Base-by-base conservation (phyloP, 2,113 vertebrate genomes). In the Peromyscus maniculatus region DNA sequence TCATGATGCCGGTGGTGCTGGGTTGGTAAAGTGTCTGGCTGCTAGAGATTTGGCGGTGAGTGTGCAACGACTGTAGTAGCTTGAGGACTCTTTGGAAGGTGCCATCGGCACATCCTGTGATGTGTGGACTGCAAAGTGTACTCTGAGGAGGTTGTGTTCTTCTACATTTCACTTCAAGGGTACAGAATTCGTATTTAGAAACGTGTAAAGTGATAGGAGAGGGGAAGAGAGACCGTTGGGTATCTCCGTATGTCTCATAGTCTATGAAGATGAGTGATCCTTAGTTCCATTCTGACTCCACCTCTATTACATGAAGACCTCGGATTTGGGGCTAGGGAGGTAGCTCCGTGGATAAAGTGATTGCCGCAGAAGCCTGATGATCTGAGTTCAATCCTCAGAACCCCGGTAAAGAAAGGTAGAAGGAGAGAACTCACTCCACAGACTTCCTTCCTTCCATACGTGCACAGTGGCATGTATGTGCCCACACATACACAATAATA, bases 121-220 rank as follows among this genome's bases (percentile, higher is more conserved):
- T 46, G 62, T 66, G 24, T 43, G 31, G 6, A 46, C 57, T 78
- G 74, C 83, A 71, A 96, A 83, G 9, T 55, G 10, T 92, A 16
- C 62, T 89, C 46, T 4, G 33, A 93, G 57, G 21, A 79, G 87
- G n/a, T 74, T 87, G 91, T 79, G 17, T 79, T 87, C 12, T 10
- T 59, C 12, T 89, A 43, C 77, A 74, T 36, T 89, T 94, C 43
- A 43, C 97, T 95, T 69, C 55, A 75, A 57, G 71, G 39, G 71
- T 59, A 43, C 4, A 67, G 64, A 84, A 15, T 94, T 31, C 52
- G 7, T 91, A 79, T 88, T 64, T 28, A 87, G 71, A 93, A 57
- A 33, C 49, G 57, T 12, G 71, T 84, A 89, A 9, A 49, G 21
- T 79, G 19, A 75, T 24, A n/a, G 62, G 28, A 72, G 94, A 72